Base-by-base conservation (phyloP, 1,140 invertebrate species). In the Bombus terrestris region DNA sequence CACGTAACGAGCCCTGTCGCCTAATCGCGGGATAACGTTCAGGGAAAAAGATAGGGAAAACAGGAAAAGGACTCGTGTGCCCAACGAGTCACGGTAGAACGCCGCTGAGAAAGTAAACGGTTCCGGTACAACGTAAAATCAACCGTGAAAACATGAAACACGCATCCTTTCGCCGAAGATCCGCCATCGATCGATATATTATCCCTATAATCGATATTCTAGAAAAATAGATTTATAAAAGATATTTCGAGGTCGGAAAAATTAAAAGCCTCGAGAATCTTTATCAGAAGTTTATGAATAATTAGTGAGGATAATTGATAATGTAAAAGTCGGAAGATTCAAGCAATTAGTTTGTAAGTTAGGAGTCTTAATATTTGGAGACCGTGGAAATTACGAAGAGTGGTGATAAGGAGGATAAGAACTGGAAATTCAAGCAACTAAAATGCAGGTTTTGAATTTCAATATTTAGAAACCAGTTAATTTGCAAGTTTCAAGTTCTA, bases 1-100 rank as follows among this genome's bases (percentile, higher is more conserved):
- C 77, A 83, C n/a, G 74, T 90, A 74, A 90, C 75, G 62, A 80
- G 66, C 47, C 22, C 37, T 37, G 10, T n/a, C 66, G 28, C 66
- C 78, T 91, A 88, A 89, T 90, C 80, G 80, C 59, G n/a, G 59
- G 41, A 75, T 53, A 74, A 37, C 74, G 71, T 87, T 66, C 37
- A 47, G 47, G n/a, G 59, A 62, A 64, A 85, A 79, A 83, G 79
- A 85, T 79, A 88, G 53, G 81, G 57, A 81, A 85, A 83, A 88
- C 72, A 73, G 83, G 77, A 86, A 86, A 69, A 64, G 66, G 72
- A 66, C 41, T 76, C 59, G 22, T 25, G 32, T 3, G 43, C 59
- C 79, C 59, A 69, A 62, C n/a, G 37, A 53, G n/a, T 80, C 37
- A 82, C 75, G 75, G 78, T 82, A 74, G 85, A 81, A 73, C 68